A percentile compares a stretch with the other conserved stretches of the same genome.
These are phyloP conservation scores for Ctenopoma multispine DNA, from an alignment of 2,797 vertebrate species.

Conservation along the genomic window DNA sequence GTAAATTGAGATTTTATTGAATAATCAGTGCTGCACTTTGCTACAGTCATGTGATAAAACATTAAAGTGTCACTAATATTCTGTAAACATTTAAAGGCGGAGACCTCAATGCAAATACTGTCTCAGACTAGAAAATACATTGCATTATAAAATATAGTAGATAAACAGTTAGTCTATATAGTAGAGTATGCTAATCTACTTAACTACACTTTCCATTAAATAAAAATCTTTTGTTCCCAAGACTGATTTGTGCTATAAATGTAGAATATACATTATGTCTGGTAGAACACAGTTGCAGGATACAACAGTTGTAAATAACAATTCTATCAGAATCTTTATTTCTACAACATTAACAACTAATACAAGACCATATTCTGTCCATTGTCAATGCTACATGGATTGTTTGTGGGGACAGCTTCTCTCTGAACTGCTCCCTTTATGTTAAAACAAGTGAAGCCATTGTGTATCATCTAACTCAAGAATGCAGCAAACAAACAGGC, in stretches of 20 bases:
- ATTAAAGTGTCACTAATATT: slow-evolving; percentile 12
- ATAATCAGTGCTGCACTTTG: slow-evolving; percentile 18
- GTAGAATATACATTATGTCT: not conserved
- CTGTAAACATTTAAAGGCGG: slow-evolving; percentile 49
- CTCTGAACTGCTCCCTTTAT: not conserved
- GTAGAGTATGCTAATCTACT: slow-evolving; percentile 22
- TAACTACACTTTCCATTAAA: not conserved
- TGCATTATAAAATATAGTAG: slow-evolving; percentile 57
- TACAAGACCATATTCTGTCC: not conserved
- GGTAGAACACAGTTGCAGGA: slow-evolving; percentile 15
- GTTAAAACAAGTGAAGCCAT: not conserved
- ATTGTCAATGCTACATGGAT: slow-evolving; percentile 4
- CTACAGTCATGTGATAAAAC: slow-evolving; percentile 38
- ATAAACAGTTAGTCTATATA: slow-evolving; percentile 24
- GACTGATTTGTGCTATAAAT: not conserved
- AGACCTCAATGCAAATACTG: slow-evolving; percentile 45
- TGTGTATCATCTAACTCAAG: not conserved
- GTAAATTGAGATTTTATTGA: slow-evolving; percentile 40
- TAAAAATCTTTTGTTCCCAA: not conserved
- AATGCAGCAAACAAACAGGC: not conserved
- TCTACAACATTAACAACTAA: slow-evolving; percentile 30
- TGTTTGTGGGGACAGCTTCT: not conserved
- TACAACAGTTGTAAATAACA: slow-evolving; percentile 38
- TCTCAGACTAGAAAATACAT: slow-evolving; percentile 56
- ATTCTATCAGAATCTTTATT: slow-evolving; percentile 43